Conservation (phyloP, 2,113 vertebrate species). For the Engystomops pustulosus region DNA sequence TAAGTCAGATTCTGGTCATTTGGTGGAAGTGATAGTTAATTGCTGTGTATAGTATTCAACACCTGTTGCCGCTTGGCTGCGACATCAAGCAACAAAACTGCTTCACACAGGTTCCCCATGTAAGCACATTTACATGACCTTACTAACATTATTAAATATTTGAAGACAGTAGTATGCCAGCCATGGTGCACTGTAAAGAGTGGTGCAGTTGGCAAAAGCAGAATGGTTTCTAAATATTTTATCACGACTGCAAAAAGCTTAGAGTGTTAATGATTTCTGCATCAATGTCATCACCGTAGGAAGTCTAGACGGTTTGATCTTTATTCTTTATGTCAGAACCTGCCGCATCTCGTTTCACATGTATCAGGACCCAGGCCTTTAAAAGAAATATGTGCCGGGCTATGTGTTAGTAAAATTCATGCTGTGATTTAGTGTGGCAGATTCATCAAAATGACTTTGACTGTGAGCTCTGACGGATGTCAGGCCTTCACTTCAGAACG, state of each 20-base stretch:
- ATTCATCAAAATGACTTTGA: constrained; percentile 60
- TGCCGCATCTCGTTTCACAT: constrained; percentile 57
- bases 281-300: constrained; percentile 60
- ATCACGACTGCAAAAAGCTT: constrained; percentile 58
- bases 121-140: constrained; percentile 44
- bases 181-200: constrained; percentile 43
- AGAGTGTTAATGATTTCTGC: constrained; percentile 60
- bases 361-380: constrained; percentile 57
- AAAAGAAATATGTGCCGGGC: constrained; percentile 51
- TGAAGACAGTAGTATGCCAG: constrained; percentile 34
- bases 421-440: constrained; percentile 59
- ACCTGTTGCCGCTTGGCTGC: constrained; percentile 29
- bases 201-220: constrained; percentile 56
- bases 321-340: constrained; percentile 60
- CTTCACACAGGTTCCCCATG: constrained; percentile 22
- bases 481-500: constrained; percentile 34
- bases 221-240: constrained; percentile 60
- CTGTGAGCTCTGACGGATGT: constrained; percentile 50
- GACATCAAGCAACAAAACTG: constrained; percentile 24
- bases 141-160: constrained; percentile 51
- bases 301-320: constrained; percentile 60
- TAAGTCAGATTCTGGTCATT: neutral
- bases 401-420: constrained; percentile 55
- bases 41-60: constrained; percentile 22
- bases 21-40: constrained; percentile 13